Evolutionary conservation across 2,797 vertebrate genomes (phyloP), one percentile per base, ranked within the genome.

Genomic region (Hapalemur alaotrensis): DNA sequence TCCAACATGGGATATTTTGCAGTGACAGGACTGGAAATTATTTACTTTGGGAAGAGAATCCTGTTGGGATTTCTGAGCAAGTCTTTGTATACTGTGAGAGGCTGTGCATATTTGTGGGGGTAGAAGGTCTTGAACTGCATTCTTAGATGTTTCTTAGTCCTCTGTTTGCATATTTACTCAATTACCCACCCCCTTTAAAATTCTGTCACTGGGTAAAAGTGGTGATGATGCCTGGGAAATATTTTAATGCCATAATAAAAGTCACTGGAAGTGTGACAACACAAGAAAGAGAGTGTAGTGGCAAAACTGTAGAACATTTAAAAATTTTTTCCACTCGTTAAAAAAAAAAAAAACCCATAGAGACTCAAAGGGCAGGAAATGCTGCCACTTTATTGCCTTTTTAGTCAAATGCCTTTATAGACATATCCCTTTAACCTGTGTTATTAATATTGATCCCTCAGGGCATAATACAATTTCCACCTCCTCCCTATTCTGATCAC

Each of bases 221-320:
- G 81, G 59, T 2, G 13, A 88, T 89, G 91, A 90, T 82, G 73
- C 90, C 86, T 95, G 63, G 88, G 90, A 97, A 96, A 91, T 95
- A 97, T 86, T 97, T 97, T 97, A 96, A 94, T 79, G 76, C 50
- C 76, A 41, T 93, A 73, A 92, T 93, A 97, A 97, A 97, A 95
- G 73, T 91, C 89, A 46, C 72, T 59, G 73, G 41, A 92, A 43
- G 83, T 84, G 84, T 95, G 85, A 87, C n/a, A 72, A 78, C 69
- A 82, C 57, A 94, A 91, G 70, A 96, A 88, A 95, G 72, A 91
- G 93, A 76, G 43, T 13, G 12, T 48, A 78, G 59, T 69, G 65
- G 89, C 63, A 93, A 96, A 96, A 70, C 50, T 67, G 67, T 15
- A 93, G 82, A 92, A 73, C 82, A 73, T 92, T 89, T 46, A 91